A percentile compares a stretch with the other conserved stretches of the same genome.
These are phyloP conservation scores for Melipona bicolor DNA, from an alignment of 2,888 invertebrate species.

Conservation along the genomic window DNA sequence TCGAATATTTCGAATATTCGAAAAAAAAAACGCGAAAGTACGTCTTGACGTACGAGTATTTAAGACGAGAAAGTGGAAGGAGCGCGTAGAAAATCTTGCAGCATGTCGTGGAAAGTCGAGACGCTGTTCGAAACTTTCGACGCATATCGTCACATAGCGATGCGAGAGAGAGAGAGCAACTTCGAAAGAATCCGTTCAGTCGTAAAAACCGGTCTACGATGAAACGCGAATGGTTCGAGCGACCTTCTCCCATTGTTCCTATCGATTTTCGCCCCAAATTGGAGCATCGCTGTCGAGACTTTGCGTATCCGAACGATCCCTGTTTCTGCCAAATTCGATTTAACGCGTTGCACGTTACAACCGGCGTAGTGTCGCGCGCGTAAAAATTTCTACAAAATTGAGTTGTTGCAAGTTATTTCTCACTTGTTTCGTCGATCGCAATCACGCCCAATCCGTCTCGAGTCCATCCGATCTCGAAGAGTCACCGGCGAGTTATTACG, in stretches of 20 bases:
- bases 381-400: neutral
- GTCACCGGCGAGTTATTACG: conserved; percentile 2
- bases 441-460: neutral
- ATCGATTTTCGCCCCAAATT: conserved; percentile 69
- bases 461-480: neutral
- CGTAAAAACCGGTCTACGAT: neutral
- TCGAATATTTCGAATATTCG: neutral
- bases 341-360: neutral
- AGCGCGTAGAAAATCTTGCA: conserved; percentile 2
- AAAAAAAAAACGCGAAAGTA: neutral
- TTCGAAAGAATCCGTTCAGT: neutral
- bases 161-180: neutral
- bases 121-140: conserved; percentile 3
- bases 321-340: conserved; percentile 60
- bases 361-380: neutral
- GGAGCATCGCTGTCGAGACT: conserved; percentile 43
- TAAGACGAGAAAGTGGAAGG: neutral
- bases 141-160: neutral
- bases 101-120: neutral
- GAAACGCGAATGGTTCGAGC: conserved; percentile 29
- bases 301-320: conserved; percentile 36
- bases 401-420: neutral
- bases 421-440: neutral
- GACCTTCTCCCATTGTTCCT: conserved; percentile 50
- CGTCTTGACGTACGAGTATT: conserved; percentile 18